A percentile compares a stretch with the other conserved stretches of the same genome.
phyloP scores from a whole-genome alignment of 2,888 invertebrate genomes.

The Cinara cedri region DNA sequence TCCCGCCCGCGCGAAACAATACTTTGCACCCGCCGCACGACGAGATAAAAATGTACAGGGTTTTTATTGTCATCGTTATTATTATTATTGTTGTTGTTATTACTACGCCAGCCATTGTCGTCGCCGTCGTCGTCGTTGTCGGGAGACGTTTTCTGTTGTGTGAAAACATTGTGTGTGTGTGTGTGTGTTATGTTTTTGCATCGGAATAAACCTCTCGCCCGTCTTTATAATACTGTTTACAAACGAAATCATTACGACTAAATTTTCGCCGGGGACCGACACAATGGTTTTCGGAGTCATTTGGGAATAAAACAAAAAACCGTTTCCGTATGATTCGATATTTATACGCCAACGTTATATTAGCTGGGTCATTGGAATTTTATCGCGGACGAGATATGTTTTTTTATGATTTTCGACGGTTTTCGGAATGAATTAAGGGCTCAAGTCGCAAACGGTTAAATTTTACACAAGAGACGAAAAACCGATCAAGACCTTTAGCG shows the following conservation, averaged over 20 bases:
- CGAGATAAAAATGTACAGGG: conserved; percentile 30
- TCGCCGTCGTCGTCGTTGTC: neutral
- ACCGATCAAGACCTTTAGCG: no score
- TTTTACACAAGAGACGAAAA: no score
- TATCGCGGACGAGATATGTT: neutral
- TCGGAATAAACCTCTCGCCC: neutral
- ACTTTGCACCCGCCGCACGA: conserved; percentile 13
- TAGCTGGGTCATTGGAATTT: neutral
- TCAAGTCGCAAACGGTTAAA: no score
- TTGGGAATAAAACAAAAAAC: neutral
- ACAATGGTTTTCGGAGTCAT: conserved; percentile 5
- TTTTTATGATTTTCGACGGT: no score
- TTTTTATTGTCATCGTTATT: conserved; percentile 21
- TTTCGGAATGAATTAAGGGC: no score
- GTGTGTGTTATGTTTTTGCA: neutral
- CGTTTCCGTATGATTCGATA: conserved; percentile 1
- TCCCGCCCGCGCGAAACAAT: conserved; percentile 17
- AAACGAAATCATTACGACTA: conserved; percentile 14
- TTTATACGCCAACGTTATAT: neutral
- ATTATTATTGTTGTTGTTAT: neutral
- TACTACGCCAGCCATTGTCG: neutral
- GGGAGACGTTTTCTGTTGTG: neutral
- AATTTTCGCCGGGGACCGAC: conserved; percentile 2
- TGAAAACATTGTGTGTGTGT: neutral
- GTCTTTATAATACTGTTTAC: neutral